Percentiles rank a stretch among this genome's conserved stretches.
These are phyloP conservation scores for Cactoblastis cactorum DNA, from an alignment of 2,888 invertebrate genomes.

Conservation along the genomic window DNA sequence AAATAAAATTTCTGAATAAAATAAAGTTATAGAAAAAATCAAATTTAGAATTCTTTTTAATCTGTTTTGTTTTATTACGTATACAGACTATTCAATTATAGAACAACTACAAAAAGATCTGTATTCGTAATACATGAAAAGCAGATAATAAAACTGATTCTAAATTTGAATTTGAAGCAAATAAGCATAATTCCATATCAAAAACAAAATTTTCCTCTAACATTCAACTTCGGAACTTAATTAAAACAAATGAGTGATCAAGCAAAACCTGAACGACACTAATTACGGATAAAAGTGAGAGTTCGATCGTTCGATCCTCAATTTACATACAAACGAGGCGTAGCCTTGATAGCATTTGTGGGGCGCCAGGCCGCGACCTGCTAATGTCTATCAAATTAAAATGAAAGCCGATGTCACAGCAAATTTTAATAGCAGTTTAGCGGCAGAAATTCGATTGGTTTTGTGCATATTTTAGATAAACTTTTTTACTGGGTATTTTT, in stretches of 20 bases:
- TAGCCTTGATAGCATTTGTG: conserved; percentile 42
- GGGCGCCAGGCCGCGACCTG: conserved; percentile 6
- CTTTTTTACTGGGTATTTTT: background rate
- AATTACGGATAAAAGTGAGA: conserved; percentile 19
- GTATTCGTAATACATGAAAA: too few species aligned
- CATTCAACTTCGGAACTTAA: background rate
- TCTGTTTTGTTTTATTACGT: too few species aligned
- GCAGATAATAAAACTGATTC: too few species aligned
- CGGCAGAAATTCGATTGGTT: background rate
- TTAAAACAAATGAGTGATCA: background rate
- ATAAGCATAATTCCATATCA: too few species aligned
- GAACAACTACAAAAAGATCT: too few species aligned
- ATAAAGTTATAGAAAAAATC: too few species aligned
- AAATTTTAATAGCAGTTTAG: conserved; percentile 14
- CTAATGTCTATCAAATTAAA: conserved; percentile 12
- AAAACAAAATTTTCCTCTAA: too few species aligned
- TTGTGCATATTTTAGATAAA: background rate
- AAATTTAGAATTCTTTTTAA: too few species aligned
- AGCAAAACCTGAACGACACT: conserved; percentile 1
- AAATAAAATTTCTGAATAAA: too few species aligned
- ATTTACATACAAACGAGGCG: conserved; percentile 62
- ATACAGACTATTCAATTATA: too few species aligned
- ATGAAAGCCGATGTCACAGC: conserved; percentile 8
- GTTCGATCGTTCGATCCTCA: conserved; percentile 23
- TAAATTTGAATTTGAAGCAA: too few species aligned